Conservation (phyloP, 2,888 invertebrate genomes). For the Alentia gelatinosa region DNA sequence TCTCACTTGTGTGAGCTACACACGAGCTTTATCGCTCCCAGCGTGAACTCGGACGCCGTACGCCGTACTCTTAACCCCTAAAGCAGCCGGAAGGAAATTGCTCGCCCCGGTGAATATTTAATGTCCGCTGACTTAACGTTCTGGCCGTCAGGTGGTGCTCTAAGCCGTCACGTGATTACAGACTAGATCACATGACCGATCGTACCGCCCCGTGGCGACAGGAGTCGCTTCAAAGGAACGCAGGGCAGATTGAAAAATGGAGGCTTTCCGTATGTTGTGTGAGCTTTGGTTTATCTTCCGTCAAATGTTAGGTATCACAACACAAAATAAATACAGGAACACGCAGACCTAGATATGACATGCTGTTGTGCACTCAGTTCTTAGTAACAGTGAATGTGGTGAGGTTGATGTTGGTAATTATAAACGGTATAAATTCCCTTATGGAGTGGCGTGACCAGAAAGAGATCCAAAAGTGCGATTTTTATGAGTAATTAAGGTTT, state of each 20-base stretch:
- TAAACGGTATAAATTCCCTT: too few relatives aligned
- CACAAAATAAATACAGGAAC: not conserved
- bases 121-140: not conserved
- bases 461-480: too few relatives aligned
- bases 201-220: not conserved
- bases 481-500: too few relatives aligned
- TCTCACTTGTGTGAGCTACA: too few relatives aligned
- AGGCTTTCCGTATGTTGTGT: not conserved
- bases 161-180: constrained; percentile 20
- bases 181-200: constrained; percentile 2
- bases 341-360: too few relatives aligned
- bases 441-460: too few relatives aligned
- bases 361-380: too few relatives aligned
- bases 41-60: too few relatives aligned
- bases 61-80: too few relatives aligned
- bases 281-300: not conserved
- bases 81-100: constrained; percentile 4
- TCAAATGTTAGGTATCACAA: not conserved
- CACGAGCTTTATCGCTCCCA: too few relatives aligned
- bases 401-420: too few relatives aligned
- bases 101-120: not conserved
- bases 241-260: not conserved
- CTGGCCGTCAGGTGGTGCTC: constrained; percentile 3
- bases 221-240: not conserved
- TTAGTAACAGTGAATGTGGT: too few relatives aligned